A percentile compares a stretch with the other conserved stretches of the same genome.
Evolutionary conservation across 1,140 invertebrate genomes (phyloP).

Genomic region (Helicoverpa zea): DNA sequence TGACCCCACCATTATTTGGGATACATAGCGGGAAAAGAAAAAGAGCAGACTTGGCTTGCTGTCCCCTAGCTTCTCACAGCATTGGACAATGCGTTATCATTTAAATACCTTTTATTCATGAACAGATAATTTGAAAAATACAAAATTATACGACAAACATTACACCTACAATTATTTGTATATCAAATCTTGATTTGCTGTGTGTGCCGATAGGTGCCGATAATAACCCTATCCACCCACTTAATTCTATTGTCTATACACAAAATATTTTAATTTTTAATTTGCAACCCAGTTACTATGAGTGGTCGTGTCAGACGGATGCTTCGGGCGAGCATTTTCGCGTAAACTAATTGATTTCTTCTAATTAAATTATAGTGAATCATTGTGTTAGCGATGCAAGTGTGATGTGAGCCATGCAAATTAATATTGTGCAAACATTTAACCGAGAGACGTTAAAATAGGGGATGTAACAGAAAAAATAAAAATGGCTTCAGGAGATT

Average conservation of each 20-base stretch:
- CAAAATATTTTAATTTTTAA: conserved; percentile 44
- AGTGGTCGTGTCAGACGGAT: conserved; percentile 82
- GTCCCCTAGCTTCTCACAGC: too few relatives aligned
- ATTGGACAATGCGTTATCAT: too few relatives aligned
- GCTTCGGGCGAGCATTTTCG: conserved; percentile 79
- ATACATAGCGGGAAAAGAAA: too few relatives aligned
- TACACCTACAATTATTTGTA: too few relatives aligned
- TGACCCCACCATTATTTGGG: too few relatives aligned
- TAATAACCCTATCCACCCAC: conserved; percentile 43
- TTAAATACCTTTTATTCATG: too few relatives aligned
- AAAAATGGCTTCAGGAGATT: conserved; percentile 90
- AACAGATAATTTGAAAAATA: too few relatives aligned
- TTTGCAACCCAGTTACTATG: conserved; percentile 76
- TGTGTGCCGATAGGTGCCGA: background rate
- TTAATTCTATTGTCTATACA: conserved; percentile 48
- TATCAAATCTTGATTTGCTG: too few relatives aligned
- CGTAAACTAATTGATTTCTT: conserved; percentile 85
- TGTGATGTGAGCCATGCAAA: conserved; percentile 83
- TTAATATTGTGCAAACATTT: conserved; percentile 76
- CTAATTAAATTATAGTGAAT: conserved; percentile 85
- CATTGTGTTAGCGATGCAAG: conserved; percentile 77
- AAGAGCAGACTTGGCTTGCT: too few relatives aligned
- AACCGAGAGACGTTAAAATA: conserved; percentile 78
- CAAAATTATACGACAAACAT: background rate
- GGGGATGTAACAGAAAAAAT: conserved; percentile 80